Evolutionary conservation across 2,888 invertebrate species (phyloP), one percentile per base, ranked within the genome.

Genomic region (Himalopsyche tibetana): DNA sequence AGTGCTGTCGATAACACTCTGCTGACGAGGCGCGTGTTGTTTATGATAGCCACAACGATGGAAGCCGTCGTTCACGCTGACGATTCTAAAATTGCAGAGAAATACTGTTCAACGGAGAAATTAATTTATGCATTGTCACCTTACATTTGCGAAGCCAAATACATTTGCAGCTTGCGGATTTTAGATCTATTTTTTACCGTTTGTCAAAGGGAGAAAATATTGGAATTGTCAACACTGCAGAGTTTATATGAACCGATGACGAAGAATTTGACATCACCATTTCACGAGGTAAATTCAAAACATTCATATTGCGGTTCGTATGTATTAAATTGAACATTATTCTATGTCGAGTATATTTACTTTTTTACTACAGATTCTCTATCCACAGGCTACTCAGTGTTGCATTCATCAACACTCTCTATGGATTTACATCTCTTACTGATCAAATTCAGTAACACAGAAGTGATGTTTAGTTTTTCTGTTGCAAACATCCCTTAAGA

Each of bases 261-360:
- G 84, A 90, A 90, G 1, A 95, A 96, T 90, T 92, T 97, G 3
- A 93, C 94, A 40, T 96, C 96, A 0, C 95, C 96, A 12, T 95
- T 94, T 90, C 94, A 95, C 89, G 93, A 95, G 91, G 95, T 96
- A 91, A 93, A 93, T 92, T 89, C 87, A 4, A 15, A 15, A 15
- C 81, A 82, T 82, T 87, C 45, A 82, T 36, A 51, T 82, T 83
- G 83, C 15, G 12, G 36, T 45, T 82, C 79, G 17, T 74, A 19
- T 42, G 5, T 6, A 42, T 55, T 19, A 28, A 45, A 45, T 80
- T 82, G 83, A 38, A 81, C n/a, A 55, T 82, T 80, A 83, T 85
- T 83, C 83, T 85, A 36, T 84, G 36, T 83, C 56, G 3, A 40
- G 5, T 40, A 40, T 40, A 40, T 40, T 6, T 40, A 80, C 83